Base-by-base conservation (phyloP, 2,888 invertebrate genomes). In the Melanargia galathea region DNA sequence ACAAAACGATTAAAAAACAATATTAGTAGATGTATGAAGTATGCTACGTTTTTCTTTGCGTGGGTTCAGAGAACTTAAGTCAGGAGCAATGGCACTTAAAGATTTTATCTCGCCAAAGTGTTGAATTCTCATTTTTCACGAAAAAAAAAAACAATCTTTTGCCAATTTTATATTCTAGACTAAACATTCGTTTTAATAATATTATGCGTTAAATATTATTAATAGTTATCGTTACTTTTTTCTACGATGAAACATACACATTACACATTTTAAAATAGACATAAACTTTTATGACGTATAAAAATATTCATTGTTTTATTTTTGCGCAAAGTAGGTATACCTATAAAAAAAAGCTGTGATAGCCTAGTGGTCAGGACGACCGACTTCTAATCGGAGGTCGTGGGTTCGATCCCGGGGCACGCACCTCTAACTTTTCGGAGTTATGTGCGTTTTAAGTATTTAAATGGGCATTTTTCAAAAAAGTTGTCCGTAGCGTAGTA, bases 41-140 rank as follows among this genome's bases (percentile, higher is more conserved):
- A 24, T 33, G 54, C 22, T 38, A 33, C 49, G 59, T 63, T 55
- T 55, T 60, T 55, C 59, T 30, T 48, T 49, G 58, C 46, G 6
- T n/a, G 60, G 56, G 60, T 64, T 64, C 64, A 64, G 49, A n/a
- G 64, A 64, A 60, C 64, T 64, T 40, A 16, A 8, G 20, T 55
- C 46, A 26, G 51, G 56, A 60, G 55, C 60, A 60, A 54, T 48
- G 56, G 46, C 49, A 60, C 60, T 45, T 20, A 48, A 11, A 56
- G 51, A 64, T 60, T 43, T 64, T 64, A 64, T 60, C 64, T 51
- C 11, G 35, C 33, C n/a, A n/a, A 51, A 30, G 52, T 35, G 60
- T 35, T 64, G 55, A 60, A 60, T 43, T 60, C 45, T 20, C 55
- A 30, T 45, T 26, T 56, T 26, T 54, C 26, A 58, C 24, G 22